A percentile compares a stretch with the other conserved stretches of the same genome.
Evolutionary conservation across 2,888 invertebrate genomes (phyloP).

Genomic region (Sycophila texana): DNA sequence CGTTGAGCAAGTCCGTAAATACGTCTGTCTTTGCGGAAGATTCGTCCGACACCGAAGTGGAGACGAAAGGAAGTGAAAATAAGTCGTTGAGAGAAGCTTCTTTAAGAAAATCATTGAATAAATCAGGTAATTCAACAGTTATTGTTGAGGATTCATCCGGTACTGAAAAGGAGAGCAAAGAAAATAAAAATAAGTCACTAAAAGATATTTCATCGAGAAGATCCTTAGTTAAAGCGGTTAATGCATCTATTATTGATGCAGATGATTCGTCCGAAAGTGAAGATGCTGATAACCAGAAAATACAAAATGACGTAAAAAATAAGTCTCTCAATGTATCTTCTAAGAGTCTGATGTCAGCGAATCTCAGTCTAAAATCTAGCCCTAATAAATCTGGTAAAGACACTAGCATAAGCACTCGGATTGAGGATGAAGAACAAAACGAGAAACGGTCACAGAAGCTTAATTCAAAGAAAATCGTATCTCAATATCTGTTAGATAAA

Average conservation of each 20-base stretch:
- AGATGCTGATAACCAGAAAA: too few species aligned
- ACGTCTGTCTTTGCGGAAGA: background rate
- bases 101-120: conserved; percentile 43
- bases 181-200: background rate
- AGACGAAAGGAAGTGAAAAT: conserved; percentile 20
- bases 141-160: conserved; percentile 23
- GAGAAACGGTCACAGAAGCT: background rate
- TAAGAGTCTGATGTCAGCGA: conserved; percentile 23
- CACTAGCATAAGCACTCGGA: background rate
- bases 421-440: background rate
- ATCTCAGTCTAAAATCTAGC: background rate
- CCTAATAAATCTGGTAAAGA: background rate
- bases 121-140: conserved; percentile 5
- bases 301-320: background rate
- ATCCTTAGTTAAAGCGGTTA: too few species aligned
- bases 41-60: conserved; percentile 20
- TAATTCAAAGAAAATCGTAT: background rate
- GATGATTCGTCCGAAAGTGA: too few species aligned
- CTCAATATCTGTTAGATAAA: background rate
- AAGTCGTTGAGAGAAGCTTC: conserved; percentile 18
- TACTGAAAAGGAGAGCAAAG: conserved; percentile 11
- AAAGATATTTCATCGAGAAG: too few species aligned
- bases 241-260: too few species aligned
- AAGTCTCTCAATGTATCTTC: conserved; percentile 36
- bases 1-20: too few species aligned